A percentile compares a stretch with the other conserved stretches of the same genome.
phyloP scores from a whole-genome alignment of 2,888 invertebrate species.

The Pammene aurita region DNA sequence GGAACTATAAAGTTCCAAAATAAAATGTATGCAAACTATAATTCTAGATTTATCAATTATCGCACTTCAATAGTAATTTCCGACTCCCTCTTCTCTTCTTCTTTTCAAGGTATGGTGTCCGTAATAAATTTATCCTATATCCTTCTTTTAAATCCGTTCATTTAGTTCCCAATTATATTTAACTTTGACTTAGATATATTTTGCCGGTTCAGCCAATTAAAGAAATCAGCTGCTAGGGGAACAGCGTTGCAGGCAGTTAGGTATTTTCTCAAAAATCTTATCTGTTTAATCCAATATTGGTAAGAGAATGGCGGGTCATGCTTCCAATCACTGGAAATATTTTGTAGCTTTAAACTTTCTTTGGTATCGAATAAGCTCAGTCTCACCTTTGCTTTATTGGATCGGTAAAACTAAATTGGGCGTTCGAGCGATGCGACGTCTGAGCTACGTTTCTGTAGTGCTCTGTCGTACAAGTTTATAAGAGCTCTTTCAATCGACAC shows the following conservation, averaged over 20 bases:
- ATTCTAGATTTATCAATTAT: too few relatives aligned
- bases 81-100: too few relatives aligned
- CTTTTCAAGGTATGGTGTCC: too few relatives aligned
- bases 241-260: neutral
- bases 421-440: slow-evolving; percentile 31
- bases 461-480: slow-evolving; percentile 33
- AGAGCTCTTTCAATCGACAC: slow-evolving; percentile 33
- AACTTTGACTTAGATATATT: too few relatives aligned
- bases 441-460: slow-evolving; percentile 36
- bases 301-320: neutral
- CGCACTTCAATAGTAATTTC: too few relatives aligned
- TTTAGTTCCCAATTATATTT: too few relatives aligned
- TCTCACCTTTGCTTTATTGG: slow-evolving; percentile 38
- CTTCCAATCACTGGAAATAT: slow-evolving; percentile 7
- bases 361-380: slow-evolving; percentile 22
- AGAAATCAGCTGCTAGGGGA: neutral
- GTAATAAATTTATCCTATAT: too few relatives aligned
- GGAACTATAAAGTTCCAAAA: too few relatives aligned
- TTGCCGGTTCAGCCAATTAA: neutral
- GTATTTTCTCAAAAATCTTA: slow-evolving; percentile 9
- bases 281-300: slow-evolving; percentile 21
- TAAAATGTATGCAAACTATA: too few relatives aligned
- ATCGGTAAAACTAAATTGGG: slow-evolving; percentile 40
- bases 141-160: too few relatives aligned
- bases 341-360: neutral